Percentiles rank a stretch among this genome's conserved stretches.
Evolutionary conservation across 2,797 vertebrate genomes (phyloP).

Genomic region (Tapirus indicus): DNA sequence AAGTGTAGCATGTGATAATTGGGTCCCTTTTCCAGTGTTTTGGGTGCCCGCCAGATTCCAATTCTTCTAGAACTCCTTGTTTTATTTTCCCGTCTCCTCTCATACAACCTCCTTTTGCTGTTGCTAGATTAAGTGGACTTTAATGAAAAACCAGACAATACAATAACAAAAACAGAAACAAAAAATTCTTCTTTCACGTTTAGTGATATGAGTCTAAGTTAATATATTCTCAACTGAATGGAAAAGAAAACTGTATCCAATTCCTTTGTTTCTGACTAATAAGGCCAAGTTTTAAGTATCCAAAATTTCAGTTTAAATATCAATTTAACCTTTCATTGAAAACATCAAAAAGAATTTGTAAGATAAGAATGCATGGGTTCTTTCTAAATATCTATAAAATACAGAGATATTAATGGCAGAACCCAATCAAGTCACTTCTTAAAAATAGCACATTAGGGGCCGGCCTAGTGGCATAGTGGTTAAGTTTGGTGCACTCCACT

Average conservation of each 20-base stretch:
- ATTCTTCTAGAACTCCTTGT: background rate
- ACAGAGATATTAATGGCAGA: background rate
- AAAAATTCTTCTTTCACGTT: background rate
- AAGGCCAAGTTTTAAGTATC: background rate
- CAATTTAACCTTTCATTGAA: background rate
- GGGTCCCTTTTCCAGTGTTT: background rate
- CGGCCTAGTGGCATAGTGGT: too few species aligned
- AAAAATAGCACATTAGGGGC: background rate
- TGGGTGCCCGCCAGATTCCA: background rate
- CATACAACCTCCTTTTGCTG: background rate
- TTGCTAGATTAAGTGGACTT: background rate
- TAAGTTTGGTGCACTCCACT: too few species aligned
- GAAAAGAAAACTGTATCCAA: background rate
- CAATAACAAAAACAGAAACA: background rate
- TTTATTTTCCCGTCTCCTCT: background rate
- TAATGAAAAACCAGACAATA: background rate
- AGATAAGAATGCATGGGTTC: background rate
- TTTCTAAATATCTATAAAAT: background rate
- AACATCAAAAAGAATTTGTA: background rate
- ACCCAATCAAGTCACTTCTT: background rate
- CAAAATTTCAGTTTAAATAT: conserved; percentile 4
- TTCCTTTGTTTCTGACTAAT: background rate
- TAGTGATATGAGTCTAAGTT: background rate
- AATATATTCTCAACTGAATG: background rate
- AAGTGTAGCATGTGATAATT: background rate